These are phyloP conservation scores for Polypedilum pembai DNA, from an alignment of 1,140 invertebrate species.

Conservation along the genomic window DNA sequence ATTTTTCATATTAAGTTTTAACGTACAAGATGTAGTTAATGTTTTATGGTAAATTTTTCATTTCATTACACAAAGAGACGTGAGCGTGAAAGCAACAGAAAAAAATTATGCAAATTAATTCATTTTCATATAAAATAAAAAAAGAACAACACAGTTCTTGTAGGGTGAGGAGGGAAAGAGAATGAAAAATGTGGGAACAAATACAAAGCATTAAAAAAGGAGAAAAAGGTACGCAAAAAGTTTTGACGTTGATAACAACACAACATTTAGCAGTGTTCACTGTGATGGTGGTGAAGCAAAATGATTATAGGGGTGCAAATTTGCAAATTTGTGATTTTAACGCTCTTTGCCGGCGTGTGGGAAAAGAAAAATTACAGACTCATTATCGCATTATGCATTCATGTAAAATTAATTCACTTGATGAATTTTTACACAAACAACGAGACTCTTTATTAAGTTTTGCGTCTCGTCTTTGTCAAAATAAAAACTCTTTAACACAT, in stretches of 20 bases:
- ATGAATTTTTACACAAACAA: no score
- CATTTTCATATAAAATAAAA: neutral
- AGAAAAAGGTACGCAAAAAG: neutral
- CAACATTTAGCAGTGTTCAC: neutral
- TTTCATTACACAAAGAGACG: neutral
- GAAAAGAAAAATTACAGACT: neutral
- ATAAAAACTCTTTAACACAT: neutral
- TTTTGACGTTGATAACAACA: neutral
- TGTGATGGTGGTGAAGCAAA: neutral
- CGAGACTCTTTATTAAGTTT: no score
- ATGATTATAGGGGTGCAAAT: neutral
- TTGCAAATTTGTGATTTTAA: conserved; percentile 14
- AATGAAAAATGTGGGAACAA: neutral
- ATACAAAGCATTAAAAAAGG: neutral
- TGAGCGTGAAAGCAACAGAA: neutral
- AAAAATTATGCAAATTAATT: conserved; percentile 29
- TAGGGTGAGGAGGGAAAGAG: neutral
- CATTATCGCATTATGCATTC: neutral
- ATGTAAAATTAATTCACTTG: no score
- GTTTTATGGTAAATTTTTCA: neutral
- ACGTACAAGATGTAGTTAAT: conserved; percentile 8
- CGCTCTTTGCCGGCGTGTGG: neutral
- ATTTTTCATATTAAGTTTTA: conserved; percentile 3
- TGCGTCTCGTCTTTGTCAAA: no score
- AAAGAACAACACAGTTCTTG: neutral